Base-by-base conservation (phyloP, 2,797 vertebrate species). In the Triplophysa bombifrons region DNA sequence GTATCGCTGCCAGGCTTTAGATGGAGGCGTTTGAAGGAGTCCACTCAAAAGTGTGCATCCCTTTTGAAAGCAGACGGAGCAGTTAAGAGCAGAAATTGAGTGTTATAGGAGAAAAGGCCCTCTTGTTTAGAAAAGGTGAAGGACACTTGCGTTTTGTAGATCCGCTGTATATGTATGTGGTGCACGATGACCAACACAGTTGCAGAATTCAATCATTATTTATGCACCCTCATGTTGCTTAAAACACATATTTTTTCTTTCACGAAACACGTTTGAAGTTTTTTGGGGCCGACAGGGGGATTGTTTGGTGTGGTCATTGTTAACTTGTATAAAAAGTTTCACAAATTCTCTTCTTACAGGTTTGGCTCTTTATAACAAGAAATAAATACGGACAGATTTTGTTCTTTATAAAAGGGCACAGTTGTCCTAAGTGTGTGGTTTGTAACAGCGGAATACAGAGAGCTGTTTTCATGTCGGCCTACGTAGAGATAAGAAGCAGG, bases 21-120 rank as follows among this genome's bases (percentile, higher is more conserved):
- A 95, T 16, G 89, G 89, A 89, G 86, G 85, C 89, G 51, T 84
- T 95, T 93, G 92, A 94, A 96, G 93, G 89, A 87, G 91, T 90
- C 86, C 89, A 85, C 90, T 91, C 91, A 90, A 90, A 92, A 90
- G 86, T 81, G 86, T 83, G 90, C 90, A 88, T 91, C 34, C 25
- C 73, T 34, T 82, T 75, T 82, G 17, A 75, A 80, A 55, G 4
- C 56, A 75, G 9, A 70, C 51, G 4, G 10, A 66, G 17, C 6
- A 3, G 53, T 16, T 30, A 61, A 67, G 51, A 38, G 22, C 38
- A 46, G 8, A n/a, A 89, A 72, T 67, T 66, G 67, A 88, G 91
- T 94, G 90, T 92, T 91, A 93, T 87, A 92, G 91, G 92, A 90
- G 89, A 88, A 48, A 87, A 89, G 69, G 87, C 87, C 89, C 89